These are phyloP conservation scores for Eristalis arbustorum DNA, from an alignment of 2,888 invertebrate species.

Conservation along the genomic window DNA sequence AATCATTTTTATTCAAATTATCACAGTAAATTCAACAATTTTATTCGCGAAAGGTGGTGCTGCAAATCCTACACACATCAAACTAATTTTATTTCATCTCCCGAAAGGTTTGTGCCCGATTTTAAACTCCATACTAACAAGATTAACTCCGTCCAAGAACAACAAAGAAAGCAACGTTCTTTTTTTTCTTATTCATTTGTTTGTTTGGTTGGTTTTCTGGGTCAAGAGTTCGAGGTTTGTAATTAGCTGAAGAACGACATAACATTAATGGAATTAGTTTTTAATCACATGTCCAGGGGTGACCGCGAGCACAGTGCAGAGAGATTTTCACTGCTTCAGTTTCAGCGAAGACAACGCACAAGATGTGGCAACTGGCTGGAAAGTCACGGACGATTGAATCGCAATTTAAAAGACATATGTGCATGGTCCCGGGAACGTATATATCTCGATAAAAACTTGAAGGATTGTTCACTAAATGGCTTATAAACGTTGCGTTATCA, in stretches of 20 bases:
- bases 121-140: background rate
- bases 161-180: background rate
- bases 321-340: too few species aligned
- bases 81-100: background rate
- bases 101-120: background rate
- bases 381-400: too few species aligned
- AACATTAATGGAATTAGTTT: background rate
- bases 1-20: background rate
- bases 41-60: background rate
- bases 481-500: background rate
- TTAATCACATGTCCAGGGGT: background rate
- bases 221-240: constrained; percentile 31
- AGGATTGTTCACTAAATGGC: background rate
- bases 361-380: too few species aligned
- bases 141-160: background rate
- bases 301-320: too few species aligned
- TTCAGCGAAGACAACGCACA: too few species aligned
- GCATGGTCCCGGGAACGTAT: too few species aligned
- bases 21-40: background rate
- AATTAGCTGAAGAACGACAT: background rate
- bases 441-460: too few species aligned
- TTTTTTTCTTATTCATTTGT: background rate
- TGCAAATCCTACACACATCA: background rate
- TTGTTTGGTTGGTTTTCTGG: constrained; percentile 15
- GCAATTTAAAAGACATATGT: too few species aligned